Base-by-base conservation (phyloP, 2,888 invertebrate genomes). In the Synanthedon vespiformis region DNA sequence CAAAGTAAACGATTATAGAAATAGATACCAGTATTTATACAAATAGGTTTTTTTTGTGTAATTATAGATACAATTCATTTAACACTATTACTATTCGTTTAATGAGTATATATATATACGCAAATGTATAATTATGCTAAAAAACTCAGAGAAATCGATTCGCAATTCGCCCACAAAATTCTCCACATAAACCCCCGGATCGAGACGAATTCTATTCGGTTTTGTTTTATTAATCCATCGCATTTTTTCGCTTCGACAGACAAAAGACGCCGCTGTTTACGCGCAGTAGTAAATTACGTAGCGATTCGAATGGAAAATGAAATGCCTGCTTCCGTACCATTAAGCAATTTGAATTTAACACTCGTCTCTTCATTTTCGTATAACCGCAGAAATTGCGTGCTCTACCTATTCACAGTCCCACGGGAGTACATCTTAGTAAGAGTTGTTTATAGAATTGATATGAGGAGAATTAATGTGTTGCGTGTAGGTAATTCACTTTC, bases 311-410 rank as follows among this genome's bases (percentile, higher is more conserved):
- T 79, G 85, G 86, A 87, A 87, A 87, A 87, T 87, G 85, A 86
- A 86, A 87, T 82, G 82, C 78, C 74, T 82, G 80, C 74, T 84
- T 78, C 79, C 80, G 68, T 76, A 69, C 83, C 85, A 85, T 86
- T 86, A 82, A 78, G 74, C 85, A 81, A 86, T 86, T 84, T 78
- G 80, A 84, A 83, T 84, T 85, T 85, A 83, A 83, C 86, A 86
- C 84, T 83, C 80, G 80, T 84, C 81, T 84, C 77, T 85, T 83
- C 82, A 81, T 84, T 82, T 85, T 79, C 78, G 77, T 78, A 83
- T 80, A 83, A 80, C 80, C 73, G 61, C 77, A 74, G 72, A 78
- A 80, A 81, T 75, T 75, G 74, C 67, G 59, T 74, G 72, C 69
- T 71, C 76, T 74, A 68, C 34, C 34, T 72, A 44, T 16, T 48